Base-by-base conservation (phyloP, 2,113 vertebrate species). In the Hymenochirus boettgeri region DNA sequence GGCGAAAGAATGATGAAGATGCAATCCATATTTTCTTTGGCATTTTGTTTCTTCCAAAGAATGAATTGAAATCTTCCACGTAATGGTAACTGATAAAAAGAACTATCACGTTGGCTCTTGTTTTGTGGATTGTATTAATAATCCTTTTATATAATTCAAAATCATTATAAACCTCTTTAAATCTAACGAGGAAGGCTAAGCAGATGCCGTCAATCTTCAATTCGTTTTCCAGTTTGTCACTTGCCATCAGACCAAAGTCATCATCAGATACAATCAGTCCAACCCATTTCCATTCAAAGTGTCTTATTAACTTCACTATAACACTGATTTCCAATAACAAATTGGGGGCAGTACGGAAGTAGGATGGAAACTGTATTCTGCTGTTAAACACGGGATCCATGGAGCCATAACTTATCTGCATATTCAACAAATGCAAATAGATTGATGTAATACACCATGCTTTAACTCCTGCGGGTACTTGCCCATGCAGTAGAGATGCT, bases 241-340 rank as follows among this genome's bases (percentile, higher is more conserved):
- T 11, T 17, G 50, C 50, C 23, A 9, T 25, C 5, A 23, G 50
- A 2, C 50, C 50, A 52, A n/a, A 17, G 4, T 52, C 47, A 52
- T 62, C 47, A 62, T 51, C 61, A 26, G 48, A 21, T 24, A 52
- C 26, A 35, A 62, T 27, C 13, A 62, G 46, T 22, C 61, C 61
- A 35, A 62, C 29, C 61, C 60, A 62, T 6, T 47, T 62, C 60
- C 60, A 62, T 13, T 27, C 31, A 23, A 62, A 62, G 35, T 62
- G 47, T 10, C 17, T 50, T 10, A 62, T 24, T 13, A 62, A 24
- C 10, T 50, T 22, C 19, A 62, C 33, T 12, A 25, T 27, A 10
- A 10, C 18, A 22, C 29, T 6, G 19, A 13, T 15, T 52, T 33
- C 7, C 10, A 26, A 17, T 3, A 23, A 8, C 23, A 52, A 18